Base-by-base conservation (phyloP, 2,888 invertebrate species). In the Copidosoma aretas region DNA sequence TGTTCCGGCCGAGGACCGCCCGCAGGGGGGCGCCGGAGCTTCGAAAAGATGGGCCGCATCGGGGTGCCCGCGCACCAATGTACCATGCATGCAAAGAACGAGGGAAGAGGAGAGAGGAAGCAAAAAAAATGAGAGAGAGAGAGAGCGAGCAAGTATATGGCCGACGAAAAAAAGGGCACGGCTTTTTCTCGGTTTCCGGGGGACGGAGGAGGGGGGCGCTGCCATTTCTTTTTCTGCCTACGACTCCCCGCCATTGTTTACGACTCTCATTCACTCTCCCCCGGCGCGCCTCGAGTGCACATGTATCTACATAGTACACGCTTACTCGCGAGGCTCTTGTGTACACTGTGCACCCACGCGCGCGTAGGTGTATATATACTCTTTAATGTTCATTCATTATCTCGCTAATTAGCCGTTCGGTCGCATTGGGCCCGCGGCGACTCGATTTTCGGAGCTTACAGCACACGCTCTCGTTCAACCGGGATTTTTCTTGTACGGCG, bases 361-460 rank as follows among this genome's bases (percentile, higher is more conserved):
- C 22, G 15, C 49, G 32, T 43, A 57, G 64, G 64, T 61, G 61
- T 32, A 19, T n/a, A n/a, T n/a, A n/a, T n/a, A n/a, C n/a, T n/a
- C 21, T 15, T 41, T 68, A 51, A 59, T 32, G 53, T 46, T 1
- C 10, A 15, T 43, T 25, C 49, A 39, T 32, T 32, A 32, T 32
- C 32, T 32, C 56, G 39, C 52, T 61, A 70, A 66, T 66, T 70
- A 66, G 60, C 61, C 59, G 61, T 62, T 69, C 62, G 32, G 58
- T 52, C 57, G 41, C 19, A 41, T 32, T n/a, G n/a, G 59, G 15
- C 52, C 46, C 59, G 41, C 43, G 17, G 60, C n/a, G 24, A 49
- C 25, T 24, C 12, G 56, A 19, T 49, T 60, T 62, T 60, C 60
- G 59, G 46, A n/a, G 43, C 3, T 21, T 52, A 3, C n/a, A n/a